Base-by-base conservation (phyloP, 2,113 vertebrate genomes). In the Halichoerus grypus region DNA sequence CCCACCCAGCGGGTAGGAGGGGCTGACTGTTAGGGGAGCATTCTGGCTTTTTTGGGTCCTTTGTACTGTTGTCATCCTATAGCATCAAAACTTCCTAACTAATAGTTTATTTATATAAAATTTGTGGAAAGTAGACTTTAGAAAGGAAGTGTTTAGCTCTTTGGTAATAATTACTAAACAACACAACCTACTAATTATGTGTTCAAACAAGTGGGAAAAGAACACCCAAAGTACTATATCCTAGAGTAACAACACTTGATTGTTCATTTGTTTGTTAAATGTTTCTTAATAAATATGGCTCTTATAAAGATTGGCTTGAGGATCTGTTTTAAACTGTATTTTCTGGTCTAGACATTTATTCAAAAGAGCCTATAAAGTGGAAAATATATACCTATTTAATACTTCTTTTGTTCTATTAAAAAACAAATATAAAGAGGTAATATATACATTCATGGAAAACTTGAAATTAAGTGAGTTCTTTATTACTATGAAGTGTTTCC, bases 131-230 rank as follows among this genome's bases (percentile, higher is more conserved):
- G 81, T 51, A 55, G 85, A 87, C 42, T 24, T 85, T 33, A 94
- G 51, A 61, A 84, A 42, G 91, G 69, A 97, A 89, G 39, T 96
- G 77, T 42, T 74, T 19, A 88, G 86, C 18, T 42, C 94, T 92
- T 91, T 61, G 22, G 61, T 88, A 95, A 95, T 88, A 87, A 97
- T 95, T 96, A 93, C 42, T 76, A 57, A 86, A 69, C 49, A 95
- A 92, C 36, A 88, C 46, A 93, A 2, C 49, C 87, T 92, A 63
- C 91, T 93, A 97, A 95, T 97, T 96, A 96, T 77, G 67, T 89
- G 61, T 83, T 92, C 46, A 85, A 63, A 67, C 72, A 95, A 82
- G 59, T 79, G 14, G 49, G 31, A 12, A 22, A 67, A 63, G 59
- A 82, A 14, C 26, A 81, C 39, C 42, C 84, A 3, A 46, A 72